Base-by-base conservation (phyloP, 2,113 vertebrate species). In the Limanda limanda region DNA sequence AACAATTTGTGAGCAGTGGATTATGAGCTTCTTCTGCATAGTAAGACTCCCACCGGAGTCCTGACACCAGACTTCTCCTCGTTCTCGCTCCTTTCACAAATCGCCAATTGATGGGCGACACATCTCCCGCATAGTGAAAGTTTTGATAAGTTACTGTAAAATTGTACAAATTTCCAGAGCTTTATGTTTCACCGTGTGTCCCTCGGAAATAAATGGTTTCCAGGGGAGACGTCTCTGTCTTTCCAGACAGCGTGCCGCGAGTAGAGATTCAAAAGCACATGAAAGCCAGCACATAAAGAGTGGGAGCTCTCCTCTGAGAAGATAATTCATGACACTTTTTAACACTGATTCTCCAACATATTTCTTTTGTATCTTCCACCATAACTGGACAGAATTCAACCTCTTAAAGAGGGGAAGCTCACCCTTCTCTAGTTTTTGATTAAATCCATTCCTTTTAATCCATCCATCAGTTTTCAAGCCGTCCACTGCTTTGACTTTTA, bases 1-100 rank as follows among this genome's bases (percentile, higher is more conserved):
- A 91, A 91, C 83, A 89, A 79, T 88, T 91, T 90, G 91, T 88
- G 88, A 91, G 84, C 85, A 84, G 88, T 91, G 89, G 89, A 89
- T 91, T 92, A 91, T 88, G 83, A 88, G 89, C 84, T 91, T 85
- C 81, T 80, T 85, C 83, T 45, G 14, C 75, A 80, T 74, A 81
- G 82, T 85, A 73, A 86, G 73, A 85, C 66, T 85, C 86, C 72
- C 73, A 64, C 65, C 56, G 79, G 56, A 61, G 40, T 84, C 74
- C 74, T 83, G 86, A 84, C 82, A 84, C 79, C 73, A 45, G 63
- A 68, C 70, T 77, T 87, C 75, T 82, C 71, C 73, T 74, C 70
- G 76, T 78, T 76, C 54, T 21, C 35, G 27, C 75, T 68, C 12
- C 45, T 58, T 75, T 82, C 59, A 21, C 51, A 54, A 54, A 54